phyloP scores from a whole-genome alignment of 2,113 vertebrate genomes.

The Lasiurus borealis region DNA sequence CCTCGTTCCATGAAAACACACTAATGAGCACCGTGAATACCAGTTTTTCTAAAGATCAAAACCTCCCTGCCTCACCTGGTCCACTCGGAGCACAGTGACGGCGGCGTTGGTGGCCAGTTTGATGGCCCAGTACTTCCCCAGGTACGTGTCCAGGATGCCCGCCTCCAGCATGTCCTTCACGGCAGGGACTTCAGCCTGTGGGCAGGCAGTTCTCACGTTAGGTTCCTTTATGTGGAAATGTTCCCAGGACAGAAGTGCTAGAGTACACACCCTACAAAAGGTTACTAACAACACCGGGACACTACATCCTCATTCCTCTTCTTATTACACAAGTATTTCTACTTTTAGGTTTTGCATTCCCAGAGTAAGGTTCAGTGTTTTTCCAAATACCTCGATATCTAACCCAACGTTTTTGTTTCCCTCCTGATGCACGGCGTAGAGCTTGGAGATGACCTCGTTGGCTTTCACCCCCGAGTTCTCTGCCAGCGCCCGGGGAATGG shows the following conservation, averaged over 20 bases:
- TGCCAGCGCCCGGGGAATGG: conserved; percentile 94
- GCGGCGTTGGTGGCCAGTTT: conserved; percentile 97
- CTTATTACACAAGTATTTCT: not conserved
- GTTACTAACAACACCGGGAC: not conserved
- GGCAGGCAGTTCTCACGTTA: not conserved
- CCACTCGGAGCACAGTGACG: conserved; percentile 95
- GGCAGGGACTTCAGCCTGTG: conserved; percentile 93
- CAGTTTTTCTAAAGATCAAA: not conserved
- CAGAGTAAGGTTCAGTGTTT: not conserved
- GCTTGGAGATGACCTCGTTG: conserved; percentile 96
- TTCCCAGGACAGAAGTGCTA: not conserved
- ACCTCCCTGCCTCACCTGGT: conserved; percentile 91
- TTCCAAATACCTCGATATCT: conserved; percentile 94
- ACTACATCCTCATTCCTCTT: not conserved
- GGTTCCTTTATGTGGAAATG: not conserved
- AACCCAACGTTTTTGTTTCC: conserved; percentile 97
- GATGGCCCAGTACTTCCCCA: conserved; percentile 97
- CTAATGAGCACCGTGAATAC: not conserved
- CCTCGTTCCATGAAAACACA: not conserved
- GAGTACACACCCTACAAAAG: not conserved
- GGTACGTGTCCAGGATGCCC: conserved; percentile 93
- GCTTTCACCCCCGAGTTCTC: conserved; percentile 97
- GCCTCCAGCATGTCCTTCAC: conserved; percentile 96
- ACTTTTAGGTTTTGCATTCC: not conserved
- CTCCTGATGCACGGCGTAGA: conserved; percentile 96